phyloP scores from a whole-genome alignment of 2,113 vertebrate genomes.

The Corynorhinus townsendii region DNA sequence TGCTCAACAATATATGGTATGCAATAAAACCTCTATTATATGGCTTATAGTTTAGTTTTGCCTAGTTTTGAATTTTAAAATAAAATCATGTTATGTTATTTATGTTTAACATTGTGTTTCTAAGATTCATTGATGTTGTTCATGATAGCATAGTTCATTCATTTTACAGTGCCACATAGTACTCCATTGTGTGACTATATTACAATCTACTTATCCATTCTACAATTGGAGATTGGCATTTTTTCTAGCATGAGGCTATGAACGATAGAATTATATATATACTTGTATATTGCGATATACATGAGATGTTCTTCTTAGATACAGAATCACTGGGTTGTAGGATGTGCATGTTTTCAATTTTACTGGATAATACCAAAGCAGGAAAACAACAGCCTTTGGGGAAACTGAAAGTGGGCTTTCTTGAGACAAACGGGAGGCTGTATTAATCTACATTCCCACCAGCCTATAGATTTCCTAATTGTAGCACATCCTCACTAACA shows the following conservation, averaged over 20 bases:
- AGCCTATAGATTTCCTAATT: background rate
- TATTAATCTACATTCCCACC: background rate
- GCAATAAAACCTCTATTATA: background rate
- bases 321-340: background rate
- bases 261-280: background rate
- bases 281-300: background rate
- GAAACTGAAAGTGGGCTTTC: background rate
- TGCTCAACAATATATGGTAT: background rate
- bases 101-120: background rate
- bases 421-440: background rate
- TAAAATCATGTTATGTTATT: background rate
- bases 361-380: background rate
- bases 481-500: background rate
- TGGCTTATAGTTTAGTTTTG: background rate
- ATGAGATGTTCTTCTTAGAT: background rate
- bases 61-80: background rate
- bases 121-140: background rate
- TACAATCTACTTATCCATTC: background rate
- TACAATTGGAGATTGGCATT: background rate
- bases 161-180: background rate
- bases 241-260: background rate
- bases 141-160: background rate
- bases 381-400: background rate
- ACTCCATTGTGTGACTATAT: background rate
- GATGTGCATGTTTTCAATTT: background rate